These are phyloP conservation scores for Frankliniella intonsa DNA, from an alignment of 2,888 invertebrate species.

Conservation along the genomic window DNA sequence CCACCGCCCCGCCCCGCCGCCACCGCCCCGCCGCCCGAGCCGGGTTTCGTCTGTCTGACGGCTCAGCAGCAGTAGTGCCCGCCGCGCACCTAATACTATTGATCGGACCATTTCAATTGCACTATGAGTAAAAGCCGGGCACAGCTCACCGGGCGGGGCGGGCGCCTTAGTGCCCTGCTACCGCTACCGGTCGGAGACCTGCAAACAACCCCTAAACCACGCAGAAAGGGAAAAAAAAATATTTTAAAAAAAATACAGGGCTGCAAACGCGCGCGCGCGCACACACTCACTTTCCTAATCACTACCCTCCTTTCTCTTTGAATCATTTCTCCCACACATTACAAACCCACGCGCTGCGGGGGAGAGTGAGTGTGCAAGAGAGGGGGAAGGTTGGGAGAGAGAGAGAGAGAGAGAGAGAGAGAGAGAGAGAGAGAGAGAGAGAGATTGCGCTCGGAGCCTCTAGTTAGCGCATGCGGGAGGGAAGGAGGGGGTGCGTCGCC, in stretches of 20 bases:
- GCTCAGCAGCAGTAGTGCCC: conserved; percentile 1
- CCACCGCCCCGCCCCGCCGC: background rate
- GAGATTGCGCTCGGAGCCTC: too few species aligned
- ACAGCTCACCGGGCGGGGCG: background rate
- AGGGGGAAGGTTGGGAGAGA: background rate
- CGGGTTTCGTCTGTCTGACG: background rate
- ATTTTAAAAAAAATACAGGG: too few species aligned
- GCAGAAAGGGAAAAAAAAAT: too few species aligned
- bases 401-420: background rate
- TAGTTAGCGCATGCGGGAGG: too few species aligned
- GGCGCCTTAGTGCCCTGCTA: too few species aligned
- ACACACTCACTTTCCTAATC: too few species aligned
- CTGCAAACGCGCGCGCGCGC: too few species aligned
- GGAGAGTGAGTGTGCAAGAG: background rate
- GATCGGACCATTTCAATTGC: conserved; percentile 18
- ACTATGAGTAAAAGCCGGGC: conserved; percentile 8
- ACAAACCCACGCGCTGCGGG: background rate
- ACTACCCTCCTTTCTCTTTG: too few species aligned
- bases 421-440: too few species aligned
- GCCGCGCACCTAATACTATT: conserved; percentile 17
- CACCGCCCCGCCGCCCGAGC: background rate
- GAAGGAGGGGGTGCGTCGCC: too few species aligned
- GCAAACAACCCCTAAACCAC: too few species aligned
- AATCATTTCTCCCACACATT: too few species aligned
- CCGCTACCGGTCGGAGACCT: background rate